A percentile compares a stretch with the other conserved stretches of the same genome.
phyloP scores from a whole-genome alignment of 2,113 vertebrate genomes.

The Micromys minutus region DNA sequence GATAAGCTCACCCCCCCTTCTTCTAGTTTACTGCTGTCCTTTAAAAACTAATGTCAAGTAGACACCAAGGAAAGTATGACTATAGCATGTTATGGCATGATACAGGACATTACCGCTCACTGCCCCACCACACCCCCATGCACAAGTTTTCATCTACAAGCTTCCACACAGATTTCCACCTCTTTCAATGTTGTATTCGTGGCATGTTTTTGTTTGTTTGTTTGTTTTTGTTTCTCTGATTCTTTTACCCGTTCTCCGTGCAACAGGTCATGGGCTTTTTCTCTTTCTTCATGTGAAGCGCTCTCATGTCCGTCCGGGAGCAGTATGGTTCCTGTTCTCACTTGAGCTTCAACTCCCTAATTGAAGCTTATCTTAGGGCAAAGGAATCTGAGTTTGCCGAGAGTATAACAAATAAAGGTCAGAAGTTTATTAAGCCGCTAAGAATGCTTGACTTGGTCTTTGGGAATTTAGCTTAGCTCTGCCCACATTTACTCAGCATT shows the following conservation, averaged over 20 bases:
- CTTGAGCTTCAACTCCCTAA: conserved; percentile 51
- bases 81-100: not conserved
- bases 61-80: conserved; percentile 47
- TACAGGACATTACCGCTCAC: conserved; percentile 16
- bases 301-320: conserved; percentile 60
- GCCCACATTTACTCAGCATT: not conserved
- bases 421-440: conserved; percentile 59
- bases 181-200: conserved; percentile 43
- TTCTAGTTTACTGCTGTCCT: not conserved
- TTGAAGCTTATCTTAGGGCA: conserved; percentile 79
- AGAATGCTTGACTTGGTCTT: conserved; percentile 15
- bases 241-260: conserved; percentile 61
- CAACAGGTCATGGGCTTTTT: conserved; percentile 40
- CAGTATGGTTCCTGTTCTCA: conserved; percentile 60
- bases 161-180: conserved; percentile 54
- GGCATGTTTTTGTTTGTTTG: not conserved
- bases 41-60: conserved; percentile 9
- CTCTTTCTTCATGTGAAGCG: conserved; percentile 36
- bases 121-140: not conserved
- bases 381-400: conserved; percentile 75
- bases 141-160: conserved; percentile 37
- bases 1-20: not conserved
- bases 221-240: conserved; percentile 46
- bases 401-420: conserved; percentile 80
- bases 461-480: conserved; percentile 22